Percentiles rank a stretch among this genome's conserved stretches.
Conservation (phyloP, 2,888 invertebrate genomes). For the Sarcophaga rosellei region DNA sequence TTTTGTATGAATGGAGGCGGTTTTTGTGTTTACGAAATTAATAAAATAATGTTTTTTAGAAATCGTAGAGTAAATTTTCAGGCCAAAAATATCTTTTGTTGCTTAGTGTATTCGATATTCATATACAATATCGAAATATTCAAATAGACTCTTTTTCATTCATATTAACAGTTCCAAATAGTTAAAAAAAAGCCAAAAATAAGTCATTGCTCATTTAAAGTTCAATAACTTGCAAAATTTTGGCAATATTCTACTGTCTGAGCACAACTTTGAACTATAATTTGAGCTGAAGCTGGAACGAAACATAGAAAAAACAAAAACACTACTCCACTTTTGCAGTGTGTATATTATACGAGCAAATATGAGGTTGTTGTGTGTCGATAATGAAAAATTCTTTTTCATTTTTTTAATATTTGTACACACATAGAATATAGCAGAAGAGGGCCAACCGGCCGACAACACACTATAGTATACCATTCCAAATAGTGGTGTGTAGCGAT, state of each 20-base stretch:
- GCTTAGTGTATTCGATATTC: too few relatives aligned
- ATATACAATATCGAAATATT: too few relatives aligned
- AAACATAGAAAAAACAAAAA: not conserved
- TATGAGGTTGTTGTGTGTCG: conserved; percentile 1
- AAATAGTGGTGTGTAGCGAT: conserved; percentile 3
- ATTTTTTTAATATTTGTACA: not conserved
- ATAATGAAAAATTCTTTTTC: conserved; percentile 19
- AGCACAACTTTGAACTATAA: conserved; percentile 13
- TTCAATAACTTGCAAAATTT: conserved; percentile 32
- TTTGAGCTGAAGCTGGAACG: not conserved
- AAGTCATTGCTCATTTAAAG: not conserved
- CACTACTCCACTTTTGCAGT: not conserved
- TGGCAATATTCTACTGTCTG: conserved; percentile 25
- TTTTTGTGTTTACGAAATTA: too few relatives aligned
- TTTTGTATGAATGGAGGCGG: too few relatives aligned
- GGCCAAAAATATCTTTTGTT: too few relatives aligned
- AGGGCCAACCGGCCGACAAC: not conserved
- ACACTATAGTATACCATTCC: not conserved
- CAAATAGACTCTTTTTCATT: too few relatives aligned
- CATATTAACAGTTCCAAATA: too few relatives aligned
- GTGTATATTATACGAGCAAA: not conserved
- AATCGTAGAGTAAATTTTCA: too few relatives aligned
- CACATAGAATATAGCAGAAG: not conserved
- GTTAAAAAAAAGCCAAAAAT: too few relatives aligned
- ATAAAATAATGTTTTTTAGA: too few relatives aligned